These are phyloP conservation scores for Empidonax traillii DNA, from an alignment of 2,113 vertebrate genomes.

Conservation along the genomic window DNA sequence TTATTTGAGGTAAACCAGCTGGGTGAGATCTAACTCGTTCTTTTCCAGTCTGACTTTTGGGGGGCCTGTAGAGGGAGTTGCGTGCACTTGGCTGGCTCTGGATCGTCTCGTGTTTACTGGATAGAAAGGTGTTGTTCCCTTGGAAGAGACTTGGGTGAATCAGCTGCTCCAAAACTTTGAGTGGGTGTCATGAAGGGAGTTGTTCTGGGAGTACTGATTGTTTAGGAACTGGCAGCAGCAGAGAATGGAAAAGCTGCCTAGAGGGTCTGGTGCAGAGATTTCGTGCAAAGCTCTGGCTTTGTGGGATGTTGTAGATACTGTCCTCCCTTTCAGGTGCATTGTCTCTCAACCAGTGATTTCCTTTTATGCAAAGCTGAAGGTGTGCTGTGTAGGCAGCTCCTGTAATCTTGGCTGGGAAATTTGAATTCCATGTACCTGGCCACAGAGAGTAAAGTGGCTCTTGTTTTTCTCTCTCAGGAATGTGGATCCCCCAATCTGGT, in stretches of 20 bases:
- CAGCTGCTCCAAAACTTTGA: background rate
- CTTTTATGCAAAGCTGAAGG: background rate
- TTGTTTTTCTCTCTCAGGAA: slow-evolving; percentile 80
- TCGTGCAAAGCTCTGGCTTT: background rate
- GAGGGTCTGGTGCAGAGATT: background rate
- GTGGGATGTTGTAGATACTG: background rate
- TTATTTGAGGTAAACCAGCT: slow-evolving; percentile 88
- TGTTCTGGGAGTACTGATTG: background rate
- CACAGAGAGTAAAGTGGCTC: background rate
- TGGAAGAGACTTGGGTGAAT: background rate
- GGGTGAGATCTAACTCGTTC: background rate
- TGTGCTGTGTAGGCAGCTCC: background rate
- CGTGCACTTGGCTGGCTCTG: background rate
- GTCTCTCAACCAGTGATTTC: background rate
- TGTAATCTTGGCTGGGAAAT: background rate
- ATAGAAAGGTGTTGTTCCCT: background rate
- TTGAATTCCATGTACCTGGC: background rate
- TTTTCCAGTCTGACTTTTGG: background rate
- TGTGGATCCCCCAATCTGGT: slow-evolving; percentile 98
- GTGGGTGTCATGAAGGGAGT: background rate
- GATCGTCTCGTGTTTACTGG: background rate
- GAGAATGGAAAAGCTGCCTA: background rate
- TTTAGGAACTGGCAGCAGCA: background rate
- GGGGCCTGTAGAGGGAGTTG: background rate
- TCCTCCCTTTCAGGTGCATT: background rate